phyloP scores from a whole-genome alignment of 1,140 invertebrate species.

The Galleria mellonella region DNA sequence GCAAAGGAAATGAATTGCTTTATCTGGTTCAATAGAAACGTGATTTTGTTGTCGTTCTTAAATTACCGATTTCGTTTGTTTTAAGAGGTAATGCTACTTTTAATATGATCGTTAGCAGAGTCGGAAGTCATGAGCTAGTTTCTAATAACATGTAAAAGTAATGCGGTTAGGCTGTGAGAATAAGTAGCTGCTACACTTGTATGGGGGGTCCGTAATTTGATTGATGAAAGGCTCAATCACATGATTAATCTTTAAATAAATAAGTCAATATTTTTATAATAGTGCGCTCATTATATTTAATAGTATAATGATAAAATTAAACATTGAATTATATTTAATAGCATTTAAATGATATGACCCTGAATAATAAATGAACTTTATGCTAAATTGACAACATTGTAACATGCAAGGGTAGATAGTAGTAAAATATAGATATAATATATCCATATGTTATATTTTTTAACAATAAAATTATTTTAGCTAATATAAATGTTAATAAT shows the following conservation, averaged over 20 bases:
- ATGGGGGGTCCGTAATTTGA: conserved; percentile 23
- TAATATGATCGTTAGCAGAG: conserved; percentile 4
- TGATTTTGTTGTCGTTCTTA: conserved; percentile 11
- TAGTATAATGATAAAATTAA: too few species aligned
- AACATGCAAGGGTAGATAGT: too few species aligned
- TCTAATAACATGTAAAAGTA: conserved; percentile 17
- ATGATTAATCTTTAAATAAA: conserved; percentile 21
- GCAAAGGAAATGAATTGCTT: conserved; percentile 19
- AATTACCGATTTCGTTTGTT: conserved; percentile 13
- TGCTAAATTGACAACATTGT: too few species aligned
- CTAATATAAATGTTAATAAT: too few species aligned
- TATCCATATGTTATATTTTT: too few species aligned
- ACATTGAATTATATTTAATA: too few species aligned
- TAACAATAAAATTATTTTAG: too few species aligned
- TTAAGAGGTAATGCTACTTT: conserved; percentile 13
- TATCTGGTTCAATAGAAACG: conserved; percentile 19
- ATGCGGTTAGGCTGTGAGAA: conserved; percentile 14
- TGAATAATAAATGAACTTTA: too few species aligned
- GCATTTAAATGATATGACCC: too few species aligned
- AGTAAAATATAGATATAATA: too few species aligned
- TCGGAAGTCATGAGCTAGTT: conserved; percentile 25
- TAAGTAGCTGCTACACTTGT: conserved; percentile 18
- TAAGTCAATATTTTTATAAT: conserved; percentile 15
- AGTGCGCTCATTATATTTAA: not conserved
- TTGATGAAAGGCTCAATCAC: conserved; percentile 21